Base-by-base conservation (phyloP, 2,797 vertebrate species). In the Cephalopachus bancanus region DNA sequence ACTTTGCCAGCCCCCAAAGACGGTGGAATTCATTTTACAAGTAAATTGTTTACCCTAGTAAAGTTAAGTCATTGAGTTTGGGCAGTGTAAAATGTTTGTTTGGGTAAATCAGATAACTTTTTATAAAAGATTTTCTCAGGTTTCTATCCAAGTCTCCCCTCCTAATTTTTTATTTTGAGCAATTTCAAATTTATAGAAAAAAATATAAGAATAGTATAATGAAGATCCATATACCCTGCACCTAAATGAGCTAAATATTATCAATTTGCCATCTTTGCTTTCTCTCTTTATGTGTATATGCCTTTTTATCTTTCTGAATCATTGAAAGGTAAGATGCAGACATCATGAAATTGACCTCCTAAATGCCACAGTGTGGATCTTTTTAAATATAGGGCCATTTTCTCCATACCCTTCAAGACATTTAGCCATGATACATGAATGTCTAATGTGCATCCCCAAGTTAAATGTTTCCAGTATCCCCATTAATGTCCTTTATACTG, bases 11-110 rank as follows among this genome's bases (percentile, higher is more conserved):
- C 9, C 16, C 9, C 1, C 80, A 53, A 94, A 62, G 53, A 69
- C 67, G 78, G 0, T 12, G 72, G 78, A 22, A 76, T 92, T 93
- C 28, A 88, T 81, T 89, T 92, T 69, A 53, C 51, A 37, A 74
- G 12, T 92, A 84, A 92, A 95, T 81, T 90, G 44, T 86, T 95
- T 92, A 94, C 26, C 22, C 72, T 26, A 53, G 5, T 74, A 71
- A 88, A 72, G 51, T 92, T 79, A 81, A 87, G 60, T 83, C 53
- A 78, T 86, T 78, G 60, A 84, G 28, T 95, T 91, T 86, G n/a
- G 74, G 22, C 60, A n/a, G 24, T 81, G 0, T 44, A 67, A 24
- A 91, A 76, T 78, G 19, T 65, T 44, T 84, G 5, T 72, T 80
- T 64, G 30, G n/a, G 67, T 62, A 91, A 94, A 83, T 69, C 28